Conservation (phyloP, 2,113 vertebrate genomes). For the Eupsittula cactorum region DNA sequence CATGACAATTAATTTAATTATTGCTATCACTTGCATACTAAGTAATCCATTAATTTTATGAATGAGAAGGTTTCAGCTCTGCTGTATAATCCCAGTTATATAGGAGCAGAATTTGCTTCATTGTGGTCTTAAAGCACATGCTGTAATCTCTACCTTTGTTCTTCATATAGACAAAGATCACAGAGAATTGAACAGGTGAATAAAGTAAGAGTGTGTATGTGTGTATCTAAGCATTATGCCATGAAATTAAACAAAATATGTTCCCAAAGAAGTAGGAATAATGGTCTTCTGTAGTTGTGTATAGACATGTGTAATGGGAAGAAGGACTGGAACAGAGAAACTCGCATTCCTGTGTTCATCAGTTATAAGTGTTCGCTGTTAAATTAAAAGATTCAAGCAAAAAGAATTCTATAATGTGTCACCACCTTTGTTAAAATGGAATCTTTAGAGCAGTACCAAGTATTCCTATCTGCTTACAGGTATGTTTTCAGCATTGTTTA, state of each 20-base stretch:
- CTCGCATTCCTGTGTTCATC: background rate
- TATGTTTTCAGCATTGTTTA: background rate
- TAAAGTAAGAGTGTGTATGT: background rate
- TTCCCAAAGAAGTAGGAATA: background rate
- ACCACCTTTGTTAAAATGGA: background rate
- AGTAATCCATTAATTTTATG: background rate
- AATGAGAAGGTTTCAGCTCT: background rate
- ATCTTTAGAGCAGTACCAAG: background rate
- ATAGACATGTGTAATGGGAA: background rate
- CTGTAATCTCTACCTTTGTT: background rate
- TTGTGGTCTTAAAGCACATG: background rate
- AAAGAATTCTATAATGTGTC: background rate
- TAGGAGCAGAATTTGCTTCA: background rate
- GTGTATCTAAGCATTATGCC: background rate
- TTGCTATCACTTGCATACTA: background rate
- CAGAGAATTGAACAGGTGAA: background rate
- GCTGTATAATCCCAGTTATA: background rate
- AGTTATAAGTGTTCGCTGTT: background rate
- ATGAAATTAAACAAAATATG: background rate
- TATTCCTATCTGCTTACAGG: background rate
- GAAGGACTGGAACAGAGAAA: background rate
- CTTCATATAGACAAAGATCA: background rate
- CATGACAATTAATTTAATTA: background rate
- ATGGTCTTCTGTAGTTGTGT: background rate
- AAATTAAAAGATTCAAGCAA: background rate